A percentile compares a stretch with the other conserved stretches of the same genome.
Evolutionary conservation across 2,888 invertebrate genomes (phyloP).

Genomic region (Lasioglossum malachurum): DNA sequence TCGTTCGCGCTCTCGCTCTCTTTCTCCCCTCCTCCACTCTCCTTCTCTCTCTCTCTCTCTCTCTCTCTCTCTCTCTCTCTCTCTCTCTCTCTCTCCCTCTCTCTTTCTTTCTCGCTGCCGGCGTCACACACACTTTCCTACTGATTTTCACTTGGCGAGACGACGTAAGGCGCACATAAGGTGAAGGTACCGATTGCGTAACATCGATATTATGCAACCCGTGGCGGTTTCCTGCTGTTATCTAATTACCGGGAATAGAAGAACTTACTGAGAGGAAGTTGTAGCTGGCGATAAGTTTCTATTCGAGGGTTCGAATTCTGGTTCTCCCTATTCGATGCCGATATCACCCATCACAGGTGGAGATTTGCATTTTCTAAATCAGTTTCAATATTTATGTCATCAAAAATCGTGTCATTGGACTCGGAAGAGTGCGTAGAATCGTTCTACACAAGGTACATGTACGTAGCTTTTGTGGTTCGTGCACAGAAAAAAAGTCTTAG

Average conservation of each 20-base stretch:
- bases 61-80: not conserved
- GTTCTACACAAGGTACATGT: not conserved
- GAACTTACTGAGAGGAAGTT: slow-evolving; percentile 63
- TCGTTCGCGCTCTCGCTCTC: not conserved
- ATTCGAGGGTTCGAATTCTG: slow-evolving; percentile 29
- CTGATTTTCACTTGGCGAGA: slow-evolving; percentile 68
- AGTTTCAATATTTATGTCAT: not conserved
- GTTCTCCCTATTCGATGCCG: not conserved
- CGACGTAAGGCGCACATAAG: slow-evolving; percentile 71
- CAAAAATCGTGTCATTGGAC: not conserved
- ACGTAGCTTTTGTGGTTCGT: not conserved
- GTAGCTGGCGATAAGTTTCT: slow-evolving; percentile 51
- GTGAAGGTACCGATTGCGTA: slow-evolving; percentile 77
- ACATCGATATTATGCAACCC: slow-evolving; percentile 79
- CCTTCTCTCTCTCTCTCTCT: not conserved
- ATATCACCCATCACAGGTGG: not conserved
- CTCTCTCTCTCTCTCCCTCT: not conserved
- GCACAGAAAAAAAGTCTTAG: not conserved
- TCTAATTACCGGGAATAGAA: slow-evolving; percentile 73
- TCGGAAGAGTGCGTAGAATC: not conserved
- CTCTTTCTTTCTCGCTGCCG: not conserved
- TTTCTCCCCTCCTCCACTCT: not conserved
- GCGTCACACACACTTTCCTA: slow-evolving; percentile 25
- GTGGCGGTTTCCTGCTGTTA: slow-evolving; percentile 79
- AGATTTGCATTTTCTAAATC: not conserved